Conservation (phyloP, 1,140 invertebrate species). For the Hypsibius dujardini region DNA sequence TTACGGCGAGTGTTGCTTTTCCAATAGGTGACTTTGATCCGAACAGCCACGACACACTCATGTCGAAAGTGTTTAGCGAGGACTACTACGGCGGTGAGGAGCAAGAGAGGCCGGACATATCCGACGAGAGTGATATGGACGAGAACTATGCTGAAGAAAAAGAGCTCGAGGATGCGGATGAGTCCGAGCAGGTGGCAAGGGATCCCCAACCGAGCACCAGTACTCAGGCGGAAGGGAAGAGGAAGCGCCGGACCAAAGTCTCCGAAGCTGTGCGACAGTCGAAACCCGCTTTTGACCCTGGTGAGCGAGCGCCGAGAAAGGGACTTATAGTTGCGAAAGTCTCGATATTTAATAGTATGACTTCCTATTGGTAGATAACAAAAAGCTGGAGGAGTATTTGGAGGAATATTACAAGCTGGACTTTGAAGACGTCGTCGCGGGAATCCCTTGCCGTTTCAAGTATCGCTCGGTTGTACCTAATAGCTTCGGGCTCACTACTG, state of each 20-base stretch:
- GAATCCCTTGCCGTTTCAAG: constrained; percentile 69
- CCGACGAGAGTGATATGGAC: constrained; percentile 20
- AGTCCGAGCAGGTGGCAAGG: constrained; percentile 34
- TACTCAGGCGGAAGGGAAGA: background rate
- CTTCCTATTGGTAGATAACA: constrained; percentile 35
- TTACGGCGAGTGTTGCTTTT: constrained; percentile 35
- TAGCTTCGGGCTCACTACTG: constrained; percentile 69
- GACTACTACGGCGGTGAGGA: constrained; percentile 56
- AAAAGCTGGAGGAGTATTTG: constrained; percentile 66
- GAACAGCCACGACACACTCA: constrained; percentile 61
- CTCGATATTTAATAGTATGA: constrained; percentile 13
- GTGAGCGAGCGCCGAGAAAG: constrained; percentile 27
- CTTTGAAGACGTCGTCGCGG: constrained; percentile 78
- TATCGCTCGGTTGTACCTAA: constrained; percentile 74
- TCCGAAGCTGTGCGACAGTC: constrained; percentile 45
- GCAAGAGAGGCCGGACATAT: constrained; percentile 33
- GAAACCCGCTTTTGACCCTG: constrained; percentile 66
- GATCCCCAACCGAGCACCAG: background rate
- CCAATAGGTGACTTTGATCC: constrained; percentile 83
- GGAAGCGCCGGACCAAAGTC: constrained; percentile 44
- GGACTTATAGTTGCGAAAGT: background rate
- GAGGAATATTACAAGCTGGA: constrained; percentile 85
- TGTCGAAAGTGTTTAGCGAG: constrained; percentile 68
- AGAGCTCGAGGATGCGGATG: constrained; percentile 57
- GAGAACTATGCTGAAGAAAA: constrained; percentile 39